phyloP scores from a whole-genome alignment of 2,113 vertebrate species.

The Paradoxurus hermaphroditus region DNA sequence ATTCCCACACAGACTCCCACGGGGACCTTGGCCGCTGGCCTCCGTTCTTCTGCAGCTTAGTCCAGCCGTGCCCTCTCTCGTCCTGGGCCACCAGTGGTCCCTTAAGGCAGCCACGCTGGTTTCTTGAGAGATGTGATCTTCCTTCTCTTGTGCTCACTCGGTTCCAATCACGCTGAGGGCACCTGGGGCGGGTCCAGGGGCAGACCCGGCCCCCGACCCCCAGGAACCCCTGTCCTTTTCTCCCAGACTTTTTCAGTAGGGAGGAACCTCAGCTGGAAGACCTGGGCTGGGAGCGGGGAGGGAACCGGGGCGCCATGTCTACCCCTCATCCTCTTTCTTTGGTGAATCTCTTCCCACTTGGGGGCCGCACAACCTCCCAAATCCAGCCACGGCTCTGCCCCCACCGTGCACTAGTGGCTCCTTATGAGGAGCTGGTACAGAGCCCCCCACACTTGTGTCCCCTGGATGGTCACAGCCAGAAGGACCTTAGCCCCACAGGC shows the following conservation, averaged over 20 bases:
- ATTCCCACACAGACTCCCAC: background rate
- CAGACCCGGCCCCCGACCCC: background rate
- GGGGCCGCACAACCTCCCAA: background rate
- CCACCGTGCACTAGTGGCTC: background rate
- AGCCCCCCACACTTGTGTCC: background rate
- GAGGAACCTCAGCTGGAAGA: background rate
- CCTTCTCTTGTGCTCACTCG: background rate
- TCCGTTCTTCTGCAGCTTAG: background rate
- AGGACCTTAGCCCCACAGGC: too few relatives aligned
- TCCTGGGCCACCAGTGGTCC: background rate
- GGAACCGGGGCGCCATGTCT: accelerated
- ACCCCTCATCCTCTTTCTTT: background rate
- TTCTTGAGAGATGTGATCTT: background rate
- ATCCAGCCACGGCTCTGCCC: background rate
- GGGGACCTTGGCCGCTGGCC: background rate
- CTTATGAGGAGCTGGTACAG: background rate
- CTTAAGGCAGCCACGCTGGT: background rate
- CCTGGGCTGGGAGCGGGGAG: background rate
- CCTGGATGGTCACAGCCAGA: background rate
- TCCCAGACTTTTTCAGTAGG: background rate
- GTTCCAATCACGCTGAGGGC: background rate
- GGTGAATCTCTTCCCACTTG: background rate
- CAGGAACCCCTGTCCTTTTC: background rate
- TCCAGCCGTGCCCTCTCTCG: background rate
- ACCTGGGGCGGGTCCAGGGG: background rate